Conservation (phyloP, 2,797 vertebrate species). For the Cossypha polioptera region DNA sequence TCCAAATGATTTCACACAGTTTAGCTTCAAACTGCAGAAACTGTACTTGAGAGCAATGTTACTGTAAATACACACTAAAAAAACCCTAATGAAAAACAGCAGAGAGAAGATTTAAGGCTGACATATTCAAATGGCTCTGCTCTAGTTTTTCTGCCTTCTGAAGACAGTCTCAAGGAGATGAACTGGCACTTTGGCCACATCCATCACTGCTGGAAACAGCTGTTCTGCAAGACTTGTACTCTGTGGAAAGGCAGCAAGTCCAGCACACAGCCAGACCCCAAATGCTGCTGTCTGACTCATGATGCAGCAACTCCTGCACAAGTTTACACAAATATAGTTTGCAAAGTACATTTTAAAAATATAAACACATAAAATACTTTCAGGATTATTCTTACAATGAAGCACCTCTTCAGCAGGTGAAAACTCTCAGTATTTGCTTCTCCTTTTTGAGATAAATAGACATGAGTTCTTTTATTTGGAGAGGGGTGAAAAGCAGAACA, state of each 20-base stretch:
- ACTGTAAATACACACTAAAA: neutral
- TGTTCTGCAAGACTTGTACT: neutral
- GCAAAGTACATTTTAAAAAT: neutral
- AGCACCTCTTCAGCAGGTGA: neutral
- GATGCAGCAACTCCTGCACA: neutral
- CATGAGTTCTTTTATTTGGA: fast-evolving
- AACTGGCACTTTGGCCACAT: neutral
- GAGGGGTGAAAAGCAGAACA: neutral
- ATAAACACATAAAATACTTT: neutral
- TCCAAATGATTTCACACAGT: neutral
- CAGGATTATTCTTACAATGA: neutral
- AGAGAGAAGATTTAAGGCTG: neutral
- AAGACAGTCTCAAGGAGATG: neutral
- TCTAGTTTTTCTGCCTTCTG: neutral
- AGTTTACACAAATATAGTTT: neutral
- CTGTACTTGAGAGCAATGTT: fast-evolving
- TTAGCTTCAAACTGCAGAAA: neutral
- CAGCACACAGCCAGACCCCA: neutral
- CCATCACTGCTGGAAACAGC: neutral
- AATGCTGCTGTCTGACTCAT: neutral
- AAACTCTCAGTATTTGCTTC: neutral
- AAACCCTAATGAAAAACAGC: neutral
- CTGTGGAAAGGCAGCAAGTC: neutral
- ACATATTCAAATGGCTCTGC: neutral
- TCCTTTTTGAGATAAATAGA: neutral